These are phyloP conservation scores for Harpegnathos saltator DNA, from an alignment of 1,140 invertebrate genomes.

Conservation along the genomic window DNA sequence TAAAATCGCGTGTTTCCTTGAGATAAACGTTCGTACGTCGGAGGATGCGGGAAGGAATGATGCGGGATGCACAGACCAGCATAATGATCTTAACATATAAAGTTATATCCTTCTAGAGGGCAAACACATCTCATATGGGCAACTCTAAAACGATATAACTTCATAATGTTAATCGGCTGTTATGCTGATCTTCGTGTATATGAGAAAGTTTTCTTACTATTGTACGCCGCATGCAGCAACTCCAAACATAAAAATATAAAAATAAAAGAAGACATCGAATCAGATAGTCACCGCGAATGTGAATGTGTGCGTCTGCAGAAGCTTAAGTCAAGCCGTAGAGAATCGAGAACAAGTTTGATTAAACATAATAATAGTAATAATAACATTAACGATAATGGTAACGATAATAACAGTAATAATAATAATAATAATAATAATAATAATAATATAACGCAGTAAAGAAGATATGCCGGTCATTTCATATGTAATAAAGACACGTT, in stretches of 20 bases:
- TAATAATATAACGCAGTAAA: slow-evolving; percentile 22
- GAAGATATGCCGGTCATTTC: slow-evolving; percentile 59
- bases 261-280: slow-evolving; percentile 36
- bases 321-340: slow-evolving; percentile 38
- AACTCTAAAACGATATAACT: not conserved
- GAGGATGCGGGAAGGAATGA: not conserved
- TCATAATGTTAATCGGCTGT: not conserved
- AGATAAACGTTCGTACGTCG: not conserved
- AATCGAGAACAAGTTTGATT: not conserved
- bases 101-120: no score
- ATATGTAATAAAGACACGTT: slow-evolving; percentile 53
- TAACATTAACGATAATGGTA: slow-evolving; percentile 8
- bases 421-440: slow-evolving; percentile 11
- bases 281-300: slow-evolving; percentile 43
- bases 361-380: slow-evolving; percentile 42
- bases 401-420: slow-evolving; percentile 36
- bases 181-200: not conserved
- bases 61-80: no score
- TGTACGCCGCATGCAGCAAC: slow-evolving; percentile 39
- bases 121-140: no score
- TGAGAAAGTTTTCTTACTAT: not conserved
- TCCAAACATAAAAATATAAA: slow-evolving; percentile 1
- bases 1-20: slow-evolving; percentile 45
- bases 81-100: no score
- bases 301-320: slow-evolving; percentile 37